A percentile compares a stretch with the other conserved stretches of the same genome.
These are phyloP conservation scores for Charaxes varanes DNA, from an alignment of 1,140 invertebrate species.

Conservation along the genomic window DNA sequence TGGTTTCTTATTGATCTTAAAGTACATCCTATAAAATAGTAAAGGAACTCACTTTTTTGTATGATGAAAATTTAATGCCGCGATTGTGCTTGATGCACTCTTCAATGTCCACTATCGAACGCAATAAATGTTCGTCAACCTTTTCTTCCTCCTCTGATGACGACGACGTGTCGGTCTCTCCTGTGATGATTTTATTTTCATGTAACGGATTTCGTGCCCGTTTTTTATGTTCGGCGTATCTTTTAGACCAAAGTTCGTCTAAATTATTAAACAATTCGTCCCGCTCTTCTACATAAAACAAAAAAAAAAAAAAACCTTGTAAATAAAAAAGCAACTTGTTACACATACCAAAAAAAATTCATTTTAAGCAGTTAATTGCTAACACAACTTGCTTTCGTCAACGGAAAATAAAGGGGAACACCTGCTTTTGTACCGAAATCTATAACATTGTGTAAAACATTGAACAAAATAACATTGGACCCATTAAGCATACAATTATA, in stretches of 20 bases:
- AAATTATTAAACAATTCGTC: conserved; percentile 84
- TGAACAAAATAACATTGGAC: too few species aligned
- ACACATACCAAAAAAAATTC: too few species aligned
- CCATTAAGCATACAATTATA: too few species aligned
- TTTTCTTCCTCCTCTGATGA: conserved; percentile 41
- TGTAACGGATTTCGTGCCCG: conserved; percentile 74
- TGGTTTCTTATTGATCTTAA: too few species aligned
- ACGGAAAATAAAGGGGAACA: too few species aligned
- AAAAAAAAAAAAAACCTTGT: too few species aligned
- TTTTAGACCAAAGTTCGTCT: conserved; percentile 83
- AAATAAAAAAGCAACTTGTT: too few species aligned
- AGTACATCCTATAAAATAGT: too few species aligned
- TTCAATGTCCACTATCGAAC: conserved; percentile 77
- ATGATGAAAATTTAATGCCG: conserved; percentile 87
- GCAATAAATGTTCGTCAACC: conserved; percentile 59
- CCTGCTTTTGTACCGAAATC: too few species aligned
- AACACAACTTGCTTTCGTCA: too few species aligned
- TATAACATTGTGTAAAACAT: too few species aligned
- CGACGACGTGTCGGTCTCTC: conserved; percentile 32
- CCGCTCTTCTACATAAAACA: conserved; percentile 78
- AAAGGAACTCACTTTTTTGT: conserved; percentile 77
- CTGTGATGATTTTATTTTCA: conserved; percentile 34
- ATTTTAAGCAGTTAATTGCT: too few species aligned
- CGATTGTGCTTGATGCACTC: conserved; percentile 88
- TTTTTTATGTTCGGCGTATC: conserved; percentile 66